Evolutionary conservation across 2,113 vertebrate genomes (phyloP).

Genomic region (Xyrauchen texanus): DNA sequence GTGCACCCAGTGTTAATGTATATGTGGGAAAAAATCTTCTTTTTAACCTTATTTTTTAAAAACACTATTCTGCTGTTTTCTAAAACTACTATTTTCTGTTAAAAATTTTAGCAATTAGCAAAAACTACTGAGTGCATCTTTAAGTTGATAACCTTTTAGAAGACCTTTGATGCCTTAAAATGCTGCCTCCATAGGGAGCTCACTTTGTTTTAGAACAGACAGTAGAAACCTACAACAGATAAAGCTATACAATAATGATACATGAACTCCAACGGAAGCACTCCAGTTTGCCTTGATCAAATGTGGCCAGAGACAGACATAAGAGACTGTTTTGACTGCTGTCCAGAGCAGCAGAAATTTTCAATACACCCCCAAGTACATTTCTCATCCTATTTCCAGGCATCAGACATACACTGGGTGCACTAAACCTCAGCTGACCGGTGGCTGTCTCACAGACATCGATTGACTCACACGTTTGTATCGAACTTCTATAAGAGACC

Average conservation of each 20-base stretch:
- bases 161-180: no score
- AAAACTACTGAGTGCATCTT: no score
- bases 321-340: conserved; percentile 39
- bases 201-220: neutral
- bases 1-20: no score
- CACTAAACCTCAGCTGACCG: conserved; percentile 53
- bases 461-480: conserved; percentile 46
- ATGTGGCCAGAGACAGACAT: neutral
- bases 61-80: no score
- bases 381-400: conserved; percentile 45
- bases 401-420: conserved; percentile 17
- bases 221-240: neutral
- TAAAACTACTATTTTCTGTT: no score
- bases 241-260: neutral
- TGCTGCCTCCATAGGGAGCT: no score
- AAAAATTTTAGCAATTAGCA: no score
- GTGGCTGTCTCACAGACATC: conserved; percentile 44
- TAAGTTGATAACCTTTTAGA: no score
- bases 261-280: conserved; percentile 27
- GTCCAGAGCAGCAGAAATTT: conserved; percentile 10
- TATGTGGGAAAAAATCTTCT: no score
- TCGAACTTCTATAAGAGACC: conserved; percentile 50
- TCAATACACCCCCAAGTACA: conserved; percentile 47
- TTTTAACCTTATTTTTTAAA: no score
- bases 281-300: conserved; percentile 26